Evolutionary conservation across 1,140 invertebrate species (phyloP), one percentile per base, ranked within the genome.

Genomic region (Aethina tumida): DNA sequence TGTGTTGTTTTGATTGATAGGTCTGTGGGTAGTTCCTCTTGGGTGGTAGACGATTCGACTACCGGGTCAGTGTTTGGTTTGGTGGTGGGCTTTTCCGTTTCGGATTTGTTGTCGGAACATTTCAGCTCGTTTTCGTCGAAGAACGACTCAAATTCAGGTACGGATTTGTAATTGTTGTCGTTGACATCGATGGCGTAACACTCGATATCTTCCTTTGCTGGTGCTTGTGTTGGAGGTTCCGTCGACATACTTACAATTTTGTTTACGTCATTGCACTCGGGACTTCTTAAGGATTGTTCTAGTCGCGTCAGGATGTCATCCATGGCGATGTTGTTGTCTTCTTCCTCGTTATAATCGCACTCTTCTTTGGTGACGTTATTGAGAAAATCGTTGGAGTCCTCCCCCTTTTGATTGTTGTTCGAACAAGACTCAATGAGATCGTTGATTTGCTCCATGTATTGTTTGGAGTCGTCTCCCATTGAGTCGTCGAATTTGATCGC

Each of bases 281-380:
- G 67, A 48, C 69, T 70, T 39, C 67, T 65, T 1, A 62, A 56
- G 2, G 71, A 71, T 41, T 70, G 69, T 42, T 70, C 70, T 22
- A 75, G 53, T 24, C 70, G 47, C 27, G 68, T 65, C 12, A 74
- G 68, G 26, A 74, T 73, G 45, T 75, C 71, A 9, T 67, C 63
- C 28, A 74, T 72, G 0, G 70, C 69, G 25, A 74, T 45, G 53
- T 71, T 69, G 43, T 73, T 68, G 41, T 75, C 69, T 43, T 75
- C 72, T 13, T 75, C 71, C 30, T 72, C 70, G 18, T 61, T 63
- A 41, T 77, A 71, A 54, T 73, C 70, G 22, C 56, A 56, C 12
- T 58, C 56, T 22, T 59, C 53, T 15, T 43, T 44, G 39, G 53
- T 54, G 3, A 45, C 28, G 9, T 40, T 41, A 22, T 35, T 40